Percentiles rank a stretch among this genome's conserved stretches.
These are phyloP conservation scores for Panagrolaimus sp. DNA, from an alignment of 1,140 invertebrate species.

Conservation along the genomic window DNA sequence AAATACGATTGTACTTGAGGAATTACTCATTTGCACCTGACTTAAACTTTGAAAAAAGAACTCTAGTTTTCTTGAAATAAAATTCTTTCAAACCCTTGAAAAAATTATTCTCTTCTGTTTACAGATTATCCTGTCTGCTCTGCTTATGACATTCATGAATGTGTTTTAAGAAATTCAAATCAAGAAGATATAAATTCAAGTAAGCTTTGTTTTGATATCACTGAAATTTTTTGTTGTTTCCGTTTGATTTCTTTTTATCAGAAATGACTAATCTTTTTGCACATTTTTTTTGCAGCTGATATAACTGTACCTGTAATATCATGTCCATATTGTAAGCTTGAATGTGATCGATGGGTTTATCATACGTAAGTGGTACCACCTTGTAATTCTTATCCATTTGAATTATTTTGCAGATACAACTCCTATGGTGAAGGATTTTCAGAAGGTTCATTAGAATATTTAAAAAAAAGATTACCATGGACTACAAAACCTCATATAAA, in stretches of 20 bases:
- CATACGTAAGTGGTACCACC: too few relatives aligned
- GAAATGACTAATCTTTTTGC: neutral
- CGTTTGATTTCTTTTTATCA: neutral
- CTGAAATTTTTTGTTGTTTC: neutral
- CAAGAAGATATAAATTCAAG: conserved; percentile 9
- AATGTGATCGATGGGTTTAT: conserved; percentile 51
- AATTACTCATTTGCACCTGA: too few relatives aligned
- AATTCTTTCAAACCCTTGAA: too few relatives aligned
- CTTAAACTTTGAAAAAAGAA: too few relatives aligned
- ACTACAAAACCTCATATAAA: neutral
- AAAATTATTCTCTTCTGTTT: neutral
- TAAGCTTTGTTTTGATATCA: neutral
- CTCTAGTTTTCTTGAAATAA: too few relatives aligned
- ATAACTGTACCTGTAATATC: conserved; percentile 16
- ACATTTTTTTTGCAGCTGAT: neutral
- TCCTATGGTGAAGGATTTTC: conserved; percentile 29
- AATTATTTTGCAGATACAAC: conserved; percentile 45
- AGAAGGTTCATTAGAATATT: conserved; percentile 17
- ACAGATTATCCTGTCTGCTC: conserved; percentile 40
- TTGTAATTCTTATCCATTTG: too few relatives aligned
- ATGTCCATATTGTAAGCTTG: conserved; percentile 43
- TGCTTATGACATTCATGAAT: conserved; percentile 36
- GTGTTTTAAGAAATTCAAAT: conserved; percentile 23
- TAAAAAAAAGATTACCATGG: neutral
- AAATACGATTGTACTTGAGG: too few relatives aligned